Base-by-base conservation (phyloP, 2,888 invertebrate genomes). In the Diaprepes abbreviatus region DNA sequence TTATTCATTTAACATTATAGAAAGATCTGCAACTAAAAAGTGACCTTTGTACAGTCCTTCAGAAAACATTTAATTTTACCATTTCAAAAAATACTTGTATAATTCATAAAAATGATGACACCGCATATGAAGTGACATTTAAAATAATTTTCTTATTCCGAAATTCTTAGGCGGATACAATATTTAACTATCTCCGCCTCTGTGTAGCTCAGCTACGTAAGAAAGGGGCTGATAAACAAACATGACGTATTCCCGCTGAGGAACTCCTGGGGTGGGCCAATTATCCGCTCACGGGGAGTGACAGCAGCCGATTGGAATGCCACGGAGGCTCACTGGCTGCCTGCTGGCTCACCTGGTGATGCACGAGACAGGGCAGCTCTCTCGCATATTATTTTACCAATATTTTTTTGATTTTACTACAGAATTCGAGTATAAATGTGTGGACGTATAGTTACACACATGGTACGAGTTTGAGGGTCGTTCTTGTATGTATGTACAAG, bases 181-280 rank as follows among this genome's bases (percentile, higher is more conserved):
- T 14, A 50, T 28, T 50, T 31, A 28, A 28, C 14, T 31, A 24
- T 59, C 67, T 52, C 67, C 67, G 67, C 67, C 67, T 40, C 59
- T 67, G 67, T 33, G 17, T 55, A 24, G 28, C 54, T 52, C 10
- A 19, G 33, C 40, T 52, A 55, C 54, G 60, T 60, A 66, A 70
- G 66, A 65, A 71, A 58, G 73, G 66, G 72, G 74, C 75, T 75
- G 75, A 72, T 79, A 83, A 83, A 82, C 82, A 83, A 83, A 84
- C 82, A 83, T 59, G 80, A 80, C 80, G 77, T 76, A 76, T 77
- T 74, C 74, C 72, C 71, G 74, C 68, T 74, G 75, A 74, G 79
- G 83, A 80, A 82, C 85, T 81, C 85, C 84, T 78, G 84, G 84
- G 85, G 85, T 85, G 85, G 85, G 84, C 85, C 85, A 85, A 85